These are phyloP conservation scores for Pemphigus obesinymphae DNA, from an alignment of 1,140 invertebrate genomes.

Conservation along the genomic window DNA sequence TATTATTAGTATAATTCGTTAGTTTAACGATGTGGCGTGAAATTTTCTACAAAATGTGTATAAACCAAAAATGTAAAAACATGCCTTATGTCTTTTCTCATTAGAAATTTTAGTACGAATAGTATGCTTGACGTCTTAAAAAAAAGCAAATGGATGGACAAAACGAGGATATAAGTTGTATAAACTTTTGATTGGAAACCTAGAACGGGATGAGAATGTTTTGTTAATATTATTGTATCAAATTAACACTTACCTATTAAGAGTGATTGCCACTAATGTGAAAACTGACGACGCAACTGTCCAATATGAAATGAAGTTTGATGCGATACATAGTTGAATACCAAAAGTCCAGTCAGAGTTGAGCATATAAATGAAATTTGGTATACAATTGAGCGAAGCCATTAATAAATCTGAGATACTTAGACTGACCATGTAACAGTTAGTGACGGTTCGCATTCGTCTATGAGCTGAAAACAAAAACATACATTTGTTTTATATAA, in stretches of 20 bases:
- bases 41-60: too few species aligned
- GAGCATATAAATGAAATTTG: slow-evolving; percentile 88
- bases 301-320: slow-evolving; percentile 83
- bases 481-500: not conserved
- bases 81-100: too few species aligned
- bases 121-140: too few species aligned
- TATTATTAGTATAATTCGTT: too few species aligned
- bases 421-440: slow-evolving; percentile 90
- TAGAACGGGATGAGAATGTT: too few species aligned
- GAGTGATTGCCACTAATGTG: slow-evolving; percentile 77
- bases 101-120: too few species aligned
- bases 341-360: slow-evolving; percentile 79
- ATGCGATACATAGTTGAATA: slow-evolving; percentile 73
- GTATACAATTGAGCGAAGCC: slow-evolving; percentile 84
- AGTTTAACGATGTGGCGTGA: too few species aligned
- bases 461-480: slow-evolving; percentile 57
- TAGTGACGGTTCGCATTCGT: slow-evolving; percentile 90
- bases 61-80: too few species aligned
- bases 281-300: slow-evolving; percentile 87
- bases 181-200: too few species aligned
- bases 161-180: too few species aligned
- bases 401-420: slow-evolving; percentile 88
- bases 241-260: slow-evolving; percentile 76
- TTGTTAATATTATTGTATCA: too few species aligned
- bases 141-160: too few species aligned